Evolutionary conservation across 2,113 vertebrate genomes (phyloP).

Genomic region (Eclectus roratus): DNA sequence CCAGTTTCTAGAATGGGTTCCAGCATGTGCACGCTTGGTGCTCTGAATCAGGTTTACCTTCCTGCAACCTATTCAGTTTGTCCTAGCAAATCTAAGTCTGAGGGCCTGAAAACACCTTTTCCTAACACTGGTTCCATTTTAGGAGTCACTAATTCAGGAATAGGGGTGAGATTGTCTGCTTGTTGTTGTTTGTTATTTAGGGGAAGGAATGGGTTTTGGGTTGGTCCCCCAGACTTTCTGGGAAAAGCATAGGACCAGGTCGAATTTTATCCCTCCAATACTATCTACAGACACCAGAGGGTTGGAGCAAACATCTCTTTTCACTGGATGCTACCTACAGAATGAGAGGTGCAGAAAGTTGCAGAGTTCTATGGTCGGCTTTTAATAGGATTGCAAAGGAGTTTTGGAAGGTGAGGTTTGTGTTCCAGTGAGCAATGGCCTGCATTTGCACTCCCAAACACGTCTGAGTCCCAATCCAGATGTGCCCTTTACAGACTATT

Average conservation of each 20-base stretch:
- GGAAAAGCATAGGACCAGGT: neutral
- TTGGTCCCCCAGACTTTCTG: neutral
- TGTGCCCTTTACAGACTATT: neutral
- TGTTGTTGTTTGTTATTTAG: neutral
- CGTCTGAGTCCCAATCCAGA: neutral
- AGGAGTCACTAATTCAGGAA: neutral
- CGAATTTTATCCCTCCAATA: neutral
- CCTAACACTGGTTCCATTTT: neutral
- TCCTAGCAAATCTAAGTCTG: neutral
- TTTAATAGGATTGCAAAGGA: neutral
- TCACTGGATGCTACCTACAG: neutral
- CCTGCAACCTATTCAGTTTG: neutral
- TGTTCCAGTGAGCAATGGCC: neutral
- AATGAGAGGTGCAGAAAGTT: neutral
- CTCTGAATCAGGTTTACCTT: neutral
- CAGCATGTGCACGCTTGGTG: neutral
- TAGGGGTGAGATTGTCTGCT: neutral
- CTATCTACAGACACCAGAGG: neutral
- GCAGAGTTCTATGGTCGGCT: neutral
- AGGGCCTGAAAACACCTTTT: neutral
- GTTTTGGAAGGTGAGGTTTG: neutral
- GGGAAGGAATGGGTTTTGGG: neutral
- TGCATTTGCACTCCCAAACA: neutral
- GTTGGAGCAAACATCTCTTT: neutral
- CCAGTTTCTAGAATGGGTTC: neutral